Conservation (phyloP, 1,140 invertebrate species). For the Callitettix versicolor region DNA sequence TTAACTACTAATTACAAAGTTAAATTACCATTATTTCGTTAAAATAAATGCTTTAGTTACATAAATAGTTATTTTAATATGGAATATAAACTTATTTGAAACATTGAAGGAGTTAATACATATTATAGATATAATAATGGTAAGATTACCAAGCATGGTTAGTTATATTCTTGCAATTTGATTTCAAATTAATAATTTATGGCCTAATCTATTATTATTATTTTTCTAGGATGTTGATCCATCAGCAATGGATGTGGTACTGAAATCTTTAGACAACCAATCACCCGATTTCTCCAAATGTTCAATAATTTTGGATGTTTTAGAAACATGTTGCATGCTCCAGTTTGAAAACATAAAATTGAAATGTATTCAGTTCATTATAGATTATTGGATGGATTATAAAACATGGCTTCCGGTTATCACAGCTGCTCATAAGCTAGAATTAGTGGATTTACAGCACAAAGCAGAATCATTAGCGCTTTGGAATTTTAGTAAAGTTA, state of each 20-base stretch:
- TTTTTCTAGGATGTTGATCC: slow-evolving; percentile 35
- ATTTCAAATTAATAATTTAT: no score
- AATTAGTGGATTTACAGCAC: slow-evolving; percentile 15
- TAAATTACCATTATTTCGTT: no score
- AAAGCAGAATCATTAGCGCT: slow-evolving; percentile 21
- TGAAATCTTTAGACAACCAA: slow-evolving; percentile 36
- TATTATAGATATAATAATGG: no score
- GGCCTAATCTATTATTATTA: slow-evolving; percentile 9
- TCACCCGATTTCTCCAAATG: slow-evolving; percentile 33
- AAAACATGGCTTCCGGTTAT: slow-evolving; percentile 37
- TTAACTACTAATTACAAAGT: no score
- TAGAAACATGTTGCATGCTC: slow-evolving; percentile 34
- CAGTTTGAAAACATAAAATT: slow-evolving; percentile 36
- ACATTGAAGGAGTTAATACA: no score
- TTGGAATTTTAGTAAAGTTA: slow-evolving; percentile 28
- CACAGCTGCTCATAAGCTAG: slow-evolving; percentile 32
- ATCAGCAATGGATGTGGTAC: slow-evolving; percentile 33
- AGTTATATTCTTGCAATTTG: no score
- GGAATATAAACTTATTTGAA: no score
- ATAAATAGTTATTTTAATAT: no score
- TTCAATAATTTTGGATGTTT: slow-evolving; percentile 31
- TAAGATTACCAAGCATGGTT: no score
- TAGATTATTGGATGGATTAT: slow-evolving; percentile 32
- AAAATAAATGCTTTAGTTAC: no score
- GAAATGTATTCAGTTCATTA: slow-evolving; percentile 32